A percentile compares a stretch with the other conserved stretches of the same genome.
Evolutionary conservation across 2,888 invertebrate species (phyloP).

Genomic region (Caradrina clavipalpis): DNA sequence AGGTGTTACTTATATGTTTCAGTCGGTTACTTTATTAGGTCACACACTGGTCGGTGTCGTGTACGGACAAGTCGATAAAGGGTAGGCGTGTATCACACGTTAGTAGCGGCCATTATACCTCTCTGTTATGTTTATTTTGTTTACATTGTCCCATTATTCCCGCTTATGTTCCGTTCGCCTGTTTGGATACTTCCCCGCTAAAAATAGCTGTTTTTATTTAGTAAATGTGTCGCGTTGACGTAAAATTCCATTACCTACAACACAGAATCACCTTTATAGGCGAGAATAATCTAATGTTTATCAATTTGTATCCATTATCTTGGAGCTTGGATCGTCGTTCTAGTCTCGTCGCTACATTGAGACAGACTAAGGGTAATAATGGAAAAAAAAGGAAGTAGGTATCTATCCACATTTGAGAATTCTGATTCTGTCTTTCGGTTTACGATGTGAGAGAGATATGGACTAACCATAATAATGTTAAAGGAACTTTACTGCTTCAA

Average conservation of each 20-base stretch:
- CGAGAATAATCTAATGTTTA: slow-evolving; percentile 23
- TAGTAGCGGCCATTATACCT: slow-evolving; percentile 72
- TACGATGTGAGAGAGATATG: neutral
- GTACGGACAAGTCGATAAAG: slow-evolving; percentile 77
- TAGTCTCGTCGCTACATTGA: slow-evolving; percentile 29
- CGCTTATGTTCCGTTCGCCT: slow-evolving; percentile 70
- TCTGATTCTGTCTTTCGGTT: slow-evolving; percentile 8
- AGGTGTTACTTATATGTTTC: slow-evolving; percentile 62
- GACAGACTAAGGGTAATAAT: slow-evolving; percentile 12
- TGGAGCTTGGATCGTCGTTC: slow-evolving; percentile 20
- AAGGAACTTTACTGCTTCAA: neutral
- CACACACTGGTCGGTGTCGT: slow-evolving; percentile 73
- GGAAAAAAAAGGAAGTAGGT: neutral
- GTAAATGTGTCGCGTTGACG: slow-evolving; percentile 66
- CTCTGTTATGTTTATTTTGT: slow-evolving; percentile 76
- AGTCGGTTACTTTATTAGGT: slow-evolving; percentile 78
- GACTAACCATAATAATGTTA: neutral
- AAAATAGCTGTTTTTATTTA: slow-evolving; percentile 72
- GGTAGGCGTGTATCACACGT: slow-evolving; percentile 75
- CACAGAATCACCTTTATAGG: slow-evolving; percentile 12
- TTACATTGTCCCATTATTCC: slow-evolving; percentile 76
- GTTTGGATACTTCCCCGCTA: slow-evolving; percentile 67
- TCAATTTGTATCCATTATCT: slow-evolving; percentile 50
- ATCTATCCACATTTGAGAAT: neutral
- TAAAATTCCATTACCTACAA: slow-evolving; percentile 56